phyloP scores from a whole-genome alignment of 2,797 vertebrate genomes.

The Cebuella pygmaea region DNA sequence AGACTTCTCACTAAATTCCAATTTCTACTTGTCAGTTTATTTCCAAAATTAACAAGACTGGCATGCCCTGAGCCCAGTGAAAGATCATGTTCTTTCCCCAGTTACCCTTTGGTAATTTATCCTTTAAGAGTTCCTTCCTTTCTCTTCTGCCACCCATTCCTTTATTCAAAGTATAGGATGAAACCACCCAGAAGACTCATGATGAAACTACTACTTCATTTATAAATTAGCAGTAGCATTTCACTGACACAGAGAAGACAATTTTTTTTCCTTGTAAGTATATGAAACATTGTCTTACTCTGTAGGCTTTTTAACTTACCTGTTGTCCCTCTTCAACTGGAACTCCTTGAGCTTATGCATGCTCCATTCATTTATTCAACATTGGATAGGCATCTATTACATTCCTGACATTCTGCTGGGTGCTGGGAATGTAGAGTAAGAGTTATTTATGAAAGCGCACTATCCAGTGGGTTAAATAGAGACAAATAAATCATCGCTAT shows the following conservation, averaged over 20 bases:
- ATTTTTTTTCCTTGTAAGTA: not conserved
- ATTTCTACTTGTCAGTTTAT: conserved; percentile 54
- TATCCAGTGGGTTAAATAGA: not conserved
- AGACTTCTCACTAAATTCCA: conserved; percentile 36
- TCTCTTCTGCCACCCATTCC: not conserved
- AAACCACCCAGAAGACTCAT: not conserved
- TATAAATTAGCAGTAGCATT: not conserved
- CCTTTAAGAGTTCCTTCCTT: not conserved
- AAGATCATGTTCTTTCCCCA: not conserved
- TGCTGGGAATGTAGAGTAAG: not conserved
- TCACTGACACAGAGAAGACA: not conserved
- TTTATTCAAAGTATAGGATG: not conserved
- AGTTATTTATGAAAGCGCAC: not conserved
- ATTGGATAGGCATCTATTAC: not conserved
- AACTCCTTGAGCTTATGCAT: not conserved
- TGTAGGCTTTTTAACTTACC: not conserved
- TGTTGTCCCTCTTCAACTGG: not conserved
- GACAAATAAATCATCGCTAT: conserved; percentile 30
- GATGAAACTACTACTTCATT: not conserved
- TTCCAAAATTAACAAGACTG: not conserved
- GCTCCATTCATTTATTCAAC: not conserved
- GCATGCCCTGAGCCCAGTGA: not conserved
- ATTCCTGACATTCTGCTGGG: not conserved
- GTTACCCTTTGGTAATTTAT: not conserved
- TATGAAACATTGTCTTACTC: not conserved